phyloP scores from a whole-genome alignment of 2,113 vertebrate genomes.

The Phyllostomus hastatus region DNA sequence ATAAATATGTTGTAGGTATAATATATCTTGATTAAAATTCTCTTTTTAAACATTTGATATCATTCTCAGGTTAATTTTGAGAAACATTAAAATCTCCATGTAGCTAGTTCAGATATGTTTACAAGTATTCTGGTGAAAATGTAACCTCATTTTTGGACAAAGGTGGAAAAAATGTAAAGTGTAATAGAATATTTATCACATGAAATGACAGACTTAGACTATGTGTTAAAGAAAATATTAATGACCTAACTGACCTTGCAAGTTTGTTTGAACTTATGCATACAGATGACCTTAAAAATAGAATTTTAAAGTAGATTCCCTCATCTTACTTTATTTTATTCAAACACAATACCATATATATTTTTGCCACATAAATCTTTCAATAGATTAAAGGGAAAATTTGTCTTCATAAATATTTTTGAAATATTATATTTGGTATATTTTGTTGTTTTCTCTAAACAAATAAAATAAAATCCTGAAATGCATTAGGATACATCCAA shows the following conservation, averaged over 20 bases:
- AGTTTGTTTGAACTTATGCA: neutral
- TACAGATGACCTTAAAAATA: neutral
- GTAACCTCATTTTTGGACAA: neutral
- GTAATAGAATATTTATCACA: neutral
- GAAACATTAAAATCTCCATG: neutral
- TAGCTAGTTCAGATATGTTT: neutral
- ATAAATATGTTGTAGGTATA: conserved; percentile 25
- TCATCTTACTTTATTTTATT: neutral
- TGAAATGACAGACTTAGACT: neutral
- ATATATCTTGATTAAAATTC: neutral
- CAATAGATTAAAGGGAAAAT: neutral
- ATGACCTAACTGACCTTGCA: neutral
- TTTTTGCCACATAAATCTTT: neutral
- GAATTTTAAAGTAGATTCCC: neutral
- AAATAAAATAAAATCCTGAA: conserved; percentile 10
- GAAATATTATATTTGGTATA: neutral
- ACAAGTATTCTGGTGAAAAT: neutral
- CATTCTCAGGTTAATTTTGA: neutral
- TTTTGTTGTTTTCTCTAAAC: neutral
- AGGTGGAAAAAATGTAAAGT: neutral
- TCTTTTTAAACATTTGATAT: neutral
- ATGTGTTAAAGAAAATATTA: neutral
- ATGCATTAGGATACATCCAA: neutral
- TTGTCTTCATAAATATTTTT: neutral
- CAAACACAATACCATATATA: neutral